Evolutionary conservation across 2,113 vertebrate genomes (phyloP), one percentile per base, ranked within the genome.

Genomic region (Gallinago media): DNA sequence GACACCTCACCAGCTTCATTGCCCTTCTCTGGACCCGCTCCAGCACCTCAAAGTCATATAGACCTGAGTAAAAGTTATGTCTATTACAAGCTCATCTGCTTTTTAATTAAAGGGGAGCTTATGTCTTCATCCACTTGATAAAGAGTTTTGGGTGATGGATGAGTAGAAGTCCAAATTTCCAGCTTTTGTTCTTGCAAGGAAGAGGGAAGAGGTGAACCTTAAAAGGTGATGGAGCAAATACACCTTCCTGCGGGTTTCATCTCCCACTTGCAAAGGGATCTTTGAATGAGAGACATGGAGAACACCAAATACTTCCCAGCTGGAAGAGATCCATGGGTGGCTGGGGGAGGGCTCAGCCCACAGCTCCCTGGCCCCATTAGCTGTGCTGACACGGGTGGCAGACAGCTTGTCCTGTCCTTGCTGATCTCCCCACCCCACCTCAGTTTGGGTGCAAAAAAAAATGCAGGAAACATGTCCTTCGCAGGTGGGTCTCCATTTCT

Each of bases 311-410:
- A n/a, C 6, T 44, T 83, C 54, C 18, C 4, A 15, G 32, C 15
- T 59, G 31, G 50, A 46, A 12, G 18, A 40, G n/a, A 9, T 32
- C 20, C 1, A 1, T 21, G 66, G 46, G 38, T 52, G 15, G 40
- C 12, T 42, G 38, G 25, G 29, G 15, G 65, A 47, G 25, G 50
- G 46, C 22, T 81, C 26, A 62, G 20, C 36, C 32, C 1, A 1
- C 2, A 3, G 8, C 73, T 91, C 0, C 0, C 13, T 73, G 44
- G 16, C 10, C n/a, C 38, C 38, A 6, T 52, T 31, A 54, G 46
- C 74, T 14, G 3, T 42, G 34, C 6, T 0, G 5, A n/a, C 11
- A 19, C 0, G 2, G 38, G 3, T 42, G 31, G 15, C 29, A 19
- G 19, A 5, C 46, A 15, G 3, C n/a, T 83, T 1, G 0, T 42